Evolutionary conservation across 1,140 invertebrate species (phyloP).

Genomic region (Brachystomella parvula): DNA sequence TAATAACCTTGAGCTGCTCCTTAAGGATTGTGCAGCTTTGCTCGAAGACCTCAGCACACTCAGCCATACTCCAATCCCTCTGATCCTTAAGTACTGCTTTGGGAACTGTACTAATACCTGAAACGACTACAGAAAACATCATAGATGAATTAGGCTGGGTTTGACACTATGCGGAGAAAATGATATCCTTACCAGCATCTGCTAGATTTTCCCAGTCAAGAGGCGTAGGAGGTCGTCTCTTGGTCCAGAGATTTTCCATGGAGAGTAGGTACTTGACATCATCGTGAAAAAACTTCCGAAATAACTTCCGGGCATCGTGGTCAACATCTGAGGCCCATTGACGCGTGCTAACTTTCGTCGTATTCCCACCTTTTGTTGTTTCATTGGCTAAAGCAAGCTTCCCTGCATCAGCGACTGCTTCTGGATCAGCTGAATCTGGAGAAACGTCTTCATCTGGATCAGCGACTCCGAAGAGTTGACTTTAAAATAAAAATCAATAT

Average conservation of each 20-base stretch:
- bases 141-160: constrained; percentile 36
- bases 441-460: constrained; percentile 97
- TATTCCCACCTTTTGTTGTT: constrained; percentile 43
- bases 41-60: constrained; percentile 68
- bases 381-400: constrained; percentile 46
- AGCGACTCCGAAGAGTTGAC: constrained; percentile 93
- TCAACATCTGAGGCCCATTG: constrained; percentile 74
- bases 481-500: constrained; percentile 43
- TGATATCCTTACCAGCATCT: constrained; percentile 47
- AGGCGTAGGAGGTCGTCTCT: constrained; percentile 71
- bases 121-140: constrained; percentile 44
- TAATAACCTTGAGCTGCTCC: constrained; percentile 48
- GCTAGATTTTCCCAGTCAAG: constrained; percentile 62
- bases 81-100: constrained; percentile 58
- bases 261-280: constrained; percentile 91
- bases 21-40: constrained; percentile 62
- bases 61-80: constrained; percentile 67
- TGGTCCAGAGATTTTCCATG: constrained; percentile 92
- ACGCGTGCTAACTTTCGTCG: constrained; percentile 75
- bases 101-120: constrained; percentile 44
- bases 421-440: constrained; percentile 90
- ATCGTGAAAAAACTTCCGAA: constrained; percentile 84
- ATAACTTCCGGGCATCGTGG: constrained; percentile 76
- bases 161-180: neutral
- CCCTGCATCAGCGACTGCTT: constrained; percentile 57